Evolutionary conservation across 2,888 invertebrate species (phyloP).

Genomic region (Atrina japonica): DNA sequence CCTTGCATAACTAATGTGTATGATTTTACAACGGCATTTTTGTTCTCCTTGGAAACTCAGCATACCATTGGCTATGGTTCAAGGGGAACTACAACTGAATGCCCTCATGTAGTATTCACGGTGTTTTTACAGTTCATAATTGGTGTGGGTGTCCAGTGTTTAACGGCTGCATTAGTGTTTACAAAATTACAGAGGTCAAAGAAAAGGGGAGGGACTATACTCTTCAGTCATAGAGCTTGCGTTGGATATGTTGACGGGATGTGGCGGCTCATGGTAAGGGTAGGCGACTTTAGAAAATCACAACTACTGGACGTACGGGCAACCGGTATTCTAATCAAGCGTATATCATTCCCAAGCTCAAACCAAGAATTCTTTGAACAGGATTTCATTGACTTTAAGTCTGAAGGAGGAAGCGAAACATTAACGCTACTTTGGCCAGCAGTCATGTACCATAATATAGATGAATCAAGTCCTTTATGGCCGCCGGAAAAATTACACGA

Average conservation of each 20-base stretch:
- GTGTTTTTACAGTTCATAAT: constrained; percentile 95
- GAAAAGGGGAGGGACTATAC: constrained; percentile 94
- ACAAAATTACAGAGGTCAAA: constrained; percentile 97
- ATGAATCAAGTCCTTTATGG: constrained; percentile 96
- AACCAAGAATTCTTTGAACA: constrained; percentile 93
- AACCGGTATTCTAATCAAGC: constrained; percentile 93
- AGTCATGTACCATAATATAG: constrained; percentile 53
- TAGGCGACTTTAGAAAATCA: constrained; percentile 80
- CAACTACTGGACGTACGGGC: constrained; percentile 90
- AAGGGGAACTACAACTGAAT: constrained; percentile 93
- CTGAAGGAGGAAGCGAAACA: constrained; percentile 93
- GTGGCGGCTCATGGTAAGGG: constrained; percentile 79
- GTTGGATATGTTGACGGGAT: constrained; percentile 85
- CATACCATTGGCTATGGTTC: constrained; percentile 96
- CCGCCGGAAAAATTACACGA: constrained; percentile 85
- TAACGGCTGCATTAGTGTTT: constrained; percentile 90
- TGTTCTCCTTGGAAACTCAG: constrained; percentile 98
- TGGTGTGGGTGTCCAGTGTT: constrained; percentile 88
- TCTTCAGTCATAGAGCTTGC: constrained; percentile 95
- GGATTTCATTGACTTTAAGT: constrained; percentile 95
- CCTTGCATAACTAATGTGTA: constrained; percentile 86
- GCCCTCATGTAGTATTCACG: constrained; percentile 93
- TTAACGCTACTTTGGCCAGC: constrained; percentile 97
- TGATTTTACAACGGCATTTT: constrained; percentile 94
- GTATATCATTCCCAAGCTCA: constrained; percentile 93